A percentile compares a stretch with the other conserved stretches of the same genome.
Evolutionary conservation across 2,888 invertebrate genomes (phyloP).

Genomic region (Prosapia bicincta): DNA sequence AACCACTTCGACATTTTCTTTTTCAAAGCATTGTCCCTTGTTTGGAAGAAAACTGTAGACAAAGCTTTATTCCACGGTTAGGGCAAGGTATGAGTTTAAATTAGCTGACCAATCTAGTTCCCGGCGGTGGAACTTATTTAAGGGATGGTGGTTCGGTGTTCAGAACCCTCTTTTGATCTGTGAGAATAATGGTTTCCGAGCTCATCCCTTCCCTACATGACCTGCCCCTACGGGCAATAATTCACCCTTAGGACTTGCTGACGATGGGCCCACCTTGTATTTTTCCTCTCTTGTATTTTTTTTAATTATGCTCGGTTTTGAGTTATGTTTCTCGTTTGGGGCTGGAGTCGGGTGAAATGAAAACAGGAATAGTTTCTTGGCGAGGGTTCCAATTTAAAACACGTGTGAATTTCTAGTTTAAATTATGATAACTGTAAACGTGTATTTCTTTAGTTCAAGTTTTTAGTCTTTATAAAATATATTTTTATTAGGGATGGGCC

Average conservation of each 20-base stretch:
- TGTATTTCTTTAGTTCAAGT: too few species aligned
- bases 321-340: background rate
- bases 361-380: background rate
- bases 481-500: too few species aligned
- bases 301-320: background rate
- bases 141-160: background rate
- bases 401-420: background rate
- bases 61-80: background rate
- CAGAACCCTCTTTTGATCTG: background rate
- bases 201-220: background rate
- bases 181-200: background rate
- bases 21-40: background rate
- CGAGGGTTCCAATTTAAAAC: background rate
- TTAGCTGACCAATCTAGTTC: background rate
- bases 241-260: background rate
- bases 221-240: background rate
- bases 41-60: background rate
- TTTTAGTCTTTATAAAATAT: too few species aligned
- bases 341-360: background rate
- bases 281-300: background rate
- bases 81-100: background rate
- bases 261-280: constrained; percentile 2
- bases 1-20: background rate
- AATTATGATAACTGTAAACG: background rate
- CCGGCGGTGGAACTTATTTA: background rate